phyloP scores from a whole-genome alignment of 2,797 vertebrate species.

The Arctocebus calabarensis region DNA sequence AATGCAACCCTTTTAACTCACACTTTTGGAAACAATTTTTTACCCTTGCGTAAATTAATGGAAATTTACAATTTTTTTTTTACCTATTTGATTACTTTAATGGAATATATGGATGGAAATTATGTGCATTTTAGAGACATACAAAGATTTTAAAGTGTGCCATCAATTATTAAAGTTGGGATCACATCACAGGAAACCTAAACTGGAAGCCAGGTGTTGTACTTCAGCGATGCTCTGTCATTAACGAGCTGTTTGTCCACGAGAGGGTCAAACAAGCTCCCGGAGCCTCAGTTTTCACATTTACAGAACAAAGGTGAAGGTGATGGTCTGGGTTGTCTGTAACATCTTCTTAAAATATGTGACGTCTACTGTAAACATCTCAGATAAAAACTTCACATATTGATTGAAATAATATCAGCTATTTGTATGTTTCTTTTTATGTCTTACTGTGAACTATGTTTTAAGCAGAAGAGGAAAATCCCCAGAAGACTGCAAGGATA shows the following conservation, averaged over 20 bases:
- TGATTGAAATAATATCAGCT: neutral
- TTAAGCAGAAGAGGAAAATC: conserved; percentile 6
- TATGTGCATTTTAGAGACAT: neutral
- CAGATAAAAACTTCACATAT: neutral
- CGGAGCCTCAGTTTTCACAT: neutral
- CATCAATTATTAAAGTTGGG: neutral
- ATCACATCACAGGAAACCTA: neutral
- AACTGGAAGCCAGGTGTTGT: neutral
- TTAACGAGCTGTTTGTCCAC: neutral
- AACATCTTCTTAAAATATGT: neutral
- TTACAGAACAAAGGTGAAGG: neutral
- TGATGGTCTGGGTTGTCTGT: neutral
- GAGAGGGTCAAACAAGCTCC: neutral
- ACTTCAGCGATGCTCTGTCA: neutral
- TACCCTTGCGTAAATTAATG: neutral
- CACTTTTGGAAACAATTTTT: neutral
- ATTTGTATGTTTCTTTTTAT: neutral
- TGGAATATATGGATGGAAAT: neutral
- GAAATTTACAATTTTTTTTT: neutral
- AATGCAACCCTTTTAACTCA: neutral
- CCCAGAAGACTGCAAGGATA: neutral
- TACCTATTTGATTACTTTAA: neutral
- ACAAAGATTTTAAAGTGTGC: neutral
- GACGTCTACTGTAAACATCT: neutral
- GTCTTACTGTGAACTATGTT: neutral